Evolutionary conservation across 1,140 invertebrate genomes (phyloP), one percentile per base, ranked within the genome.

Genomic region (Rhyzopertha dominica): DNA sequence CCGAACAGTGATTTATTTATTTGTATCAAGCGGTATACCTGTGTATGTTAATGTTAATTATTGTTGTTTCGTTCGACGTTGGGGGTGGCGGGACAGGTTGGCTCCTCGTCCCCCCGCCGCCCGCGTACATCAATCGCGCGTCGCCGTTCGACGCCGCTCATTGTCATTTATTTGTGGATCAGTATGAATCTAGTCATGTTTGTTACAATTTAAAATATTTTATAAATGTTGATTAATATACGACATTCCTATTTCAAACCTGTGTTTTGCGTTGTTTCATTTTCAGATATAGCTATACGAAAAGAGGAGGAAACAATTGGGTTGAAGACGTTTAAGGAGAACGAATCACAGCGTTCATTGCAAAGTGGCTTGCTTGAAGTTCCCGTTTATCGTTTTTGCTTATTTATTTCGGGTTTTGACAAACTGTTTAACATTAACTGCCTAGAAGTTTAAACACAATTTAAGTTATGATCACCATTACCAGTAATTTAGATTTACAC

Each of bases 141-240:
- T 57, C 50, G n/a, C 44, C 43, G 25, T 35, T 17, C 45, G 53
- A 53, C 56, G 59, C 54, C 51, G 58, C 57, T 64, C 63, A 63
- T 61, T 63, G 61, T 66, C 56, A 63, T 65, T 65, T 65, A 51
- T 65, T 67, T 66, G 63, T 66, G 62, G 66, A 65, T 65, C 65
- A 65, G 65, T 66, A 67, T 66, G 65, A 66, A 67, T 67, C 65
- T 67, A 67, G 65, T 67, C 65, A 66, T 67, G 65, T 67, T 67
- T 67, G 65, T 67, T 67, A 67, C 64, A 65, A 66, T 67, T 67
- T 67, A 67, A 67, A 67, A 67, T 67, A 67, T 67, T 67, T 67
- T 67, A 67, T 67, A 67, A 67, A 67, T 67, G 65, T 67, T 67
- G 65, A 67, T 66, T 66, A 67, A 66, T 67, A 67, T 67, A 67